These are phyloP conservation scores for Cosmia trapezina DNA, from an alignment of 2,888 invertebrate genomes.

Conservation along the genomic window DNA sequence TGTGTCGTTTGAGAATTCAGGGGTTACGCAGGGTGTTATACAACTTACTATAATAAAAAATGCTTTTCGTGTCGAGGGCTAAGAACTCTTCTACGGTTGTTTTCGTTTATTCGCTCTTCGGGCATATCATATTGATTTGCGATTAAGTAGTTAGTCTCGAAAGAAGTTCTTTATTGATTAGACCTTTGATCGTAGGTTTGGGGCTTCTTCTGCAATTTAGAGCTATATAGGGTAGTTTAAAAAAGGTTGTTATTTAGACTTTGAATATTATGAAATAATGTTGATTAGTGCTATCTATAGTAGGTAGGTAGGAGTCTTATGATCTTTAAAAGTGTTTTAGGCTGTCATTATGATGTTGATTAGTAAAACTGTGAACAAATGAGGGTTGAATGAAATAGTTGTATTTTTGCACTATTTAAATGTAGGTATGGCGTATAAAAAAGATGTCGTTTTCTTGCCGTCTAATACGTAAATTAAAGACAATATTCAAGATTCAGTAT, in stretches of 20 bases:
- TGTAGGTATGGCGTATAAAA: background rate
- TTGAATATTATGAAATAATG: conserved; percentile 7
- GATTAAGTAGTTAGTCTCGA: background rate
- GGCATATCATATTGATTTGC: conserved; percentile 1
- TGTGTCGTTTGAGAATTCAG: background rate
- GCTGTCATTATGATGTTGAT: background rate
- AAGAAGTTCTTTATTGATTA: background rate
- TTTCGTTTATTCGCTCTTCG: background rate
- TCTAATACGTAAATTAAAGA: background rate
- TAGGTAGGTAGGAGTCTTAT: background rate
- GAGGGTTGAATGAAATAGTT: conserved; percentile 11
- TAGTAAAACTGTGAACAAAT: conserved; percentile 32
- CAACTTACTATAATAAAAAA: background rate
- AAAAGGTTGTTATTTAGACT: conserved; percentile 21
- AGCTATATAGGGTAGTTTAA: conserved; percentile 16
- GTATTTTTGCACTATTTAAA: background rate
- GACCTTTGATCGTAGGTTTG: background rate
- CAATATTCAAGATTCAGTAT: too few relatives aligned
- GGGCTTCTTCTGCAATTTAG: background rate
- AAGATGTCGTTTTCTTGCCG: background rate
- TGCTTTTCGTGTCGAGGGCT: background rate
- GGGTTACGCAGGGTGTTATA: background rate
- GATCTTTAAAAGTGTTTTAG: background rate
- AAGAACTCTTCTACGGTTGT: background rate
- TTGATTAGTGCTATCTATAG: conserved; percentile 23